phyloP scores from a whole-genome alignment of 2,888 invertebrate genomes.

The Stenichneumon culpator region DNA sequence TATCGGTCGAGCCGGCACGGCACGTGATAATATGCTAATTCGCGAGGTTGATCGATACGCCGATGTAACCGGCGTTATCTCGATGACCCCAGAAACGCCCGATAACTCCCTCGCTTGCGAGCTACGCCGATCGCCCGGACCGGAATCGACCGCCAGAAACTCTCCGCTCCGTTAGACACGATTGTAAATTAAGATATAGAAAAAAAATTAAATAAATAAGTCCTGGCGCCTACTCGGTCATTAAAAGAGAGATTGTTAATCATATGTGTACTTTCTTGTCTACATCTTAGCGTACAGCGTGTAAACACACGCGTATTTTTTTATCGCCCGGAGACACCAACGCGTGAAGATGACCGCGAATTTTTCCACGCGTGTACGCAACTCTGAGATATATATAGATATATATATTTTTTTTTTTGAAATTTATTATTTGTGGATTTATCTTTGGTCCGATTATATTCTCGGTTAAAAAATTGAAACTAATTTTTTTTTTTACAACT shows the following conservation, averaged over 20 bases:
- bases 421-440: neutral
- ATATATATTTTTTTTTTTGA: neutral
- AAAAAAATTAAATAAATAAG: neutral
- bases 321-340: constrained; percentile 14
- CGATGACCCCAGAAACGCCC: constrained; percentile 72
- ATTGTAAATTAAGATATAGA: constrained; percentile 14
- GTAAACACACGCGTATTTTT: neutral
- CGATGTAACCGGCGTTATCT: constrained; percentile 74
- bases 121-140: neutral
- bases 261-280: neutral
- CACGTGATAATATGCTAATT: constrained; percentile 78
- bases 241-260: neutral
- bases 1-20: constrained; percentile 67
- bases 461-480: neutral
- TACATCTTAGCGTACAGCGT: neutral
- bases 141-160: constrained; percentile 13
- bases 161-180: constrained; percentile 8
- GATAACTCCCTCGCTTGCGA: constrained; percentile 67
- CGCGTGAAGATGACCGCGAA: constrained; percentile 18
- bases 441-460: neutral
- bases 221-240: neutral
- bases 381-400: too few species aligned
- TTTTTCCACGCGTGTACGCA: constrained; percentile 47
- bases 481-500: constrained; percentile 83
- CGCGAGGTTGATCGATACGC: constrained; percentile 74